Percentiles rank a stretch among this genome's conserved stretches.
phyloP scores from a whole-genome alignment of 2,888 invertebrate species.

The Drosophila rellima region DNA sequence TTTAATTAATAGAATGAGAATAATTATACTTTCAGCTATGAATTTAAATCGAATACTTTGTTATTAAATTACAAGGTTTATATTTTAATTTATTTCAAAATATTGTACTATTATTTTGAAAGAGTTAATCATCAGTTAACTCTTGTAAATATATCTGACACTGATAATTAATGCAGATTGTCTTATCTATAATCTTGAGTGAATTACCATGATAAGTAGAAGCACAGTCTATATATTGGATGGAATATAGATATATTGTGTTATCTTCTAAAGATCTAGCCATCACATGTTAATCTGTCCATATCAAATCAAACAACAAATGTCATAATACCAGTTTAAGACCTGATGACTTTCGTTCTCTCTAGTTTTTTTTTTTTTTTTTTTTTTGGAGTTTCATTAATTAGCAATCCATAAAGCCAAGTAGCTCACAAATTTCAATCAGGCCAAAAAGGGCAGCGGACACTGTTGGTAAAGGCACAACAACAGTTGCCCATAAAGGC shows the following conservation, averaged over 20 bases:
- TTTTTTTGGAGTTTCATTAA: constrained; percentile 51
- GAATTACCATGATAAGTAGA: not conserved
- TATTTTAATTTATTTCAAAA: not conserved
- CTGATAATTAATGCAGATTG: not conserved
- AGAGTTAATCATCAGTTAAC: too few species aligned
- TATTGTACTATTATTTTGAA: too few species aligned
- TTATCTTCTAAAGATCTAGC: constrained; percentile 1
- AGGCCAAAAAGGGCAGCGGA: constrained; percentile 32
- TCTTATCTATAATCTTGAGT: not conserved
- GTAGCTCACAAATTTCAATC: constrained; percentile 78
- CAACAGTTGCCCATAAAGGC: constrained; percentile 35
- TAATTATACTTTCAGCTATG: too few species aligned
- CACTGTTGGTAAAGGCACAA: constrained; percentile 2
- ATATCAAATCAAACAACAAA: constrained; percentile 11
- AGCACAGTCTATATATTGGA: too few species aligned
- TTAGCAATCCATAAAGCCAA: constrained; percentile 76
- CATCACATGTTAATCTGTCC: constrained; percentile 4
- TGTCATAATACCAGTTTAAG: constrained; percentile 25
- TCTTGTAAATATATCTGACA: too few species aligned
- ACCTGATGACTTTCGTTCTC: constrained; percentile 16
- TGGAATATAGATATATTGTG: not conserved
- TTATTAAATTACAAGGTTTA: too few species aligned
- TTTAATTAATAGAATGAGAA: too few species aligned
- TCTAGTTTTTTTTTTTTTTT: constrained; percentile 10
- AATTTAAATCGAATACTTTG: too few species aligned